Base-by-base conservation (phyloP, 2,113 vertebrate genomes). In the Gobius niger region DNA sequence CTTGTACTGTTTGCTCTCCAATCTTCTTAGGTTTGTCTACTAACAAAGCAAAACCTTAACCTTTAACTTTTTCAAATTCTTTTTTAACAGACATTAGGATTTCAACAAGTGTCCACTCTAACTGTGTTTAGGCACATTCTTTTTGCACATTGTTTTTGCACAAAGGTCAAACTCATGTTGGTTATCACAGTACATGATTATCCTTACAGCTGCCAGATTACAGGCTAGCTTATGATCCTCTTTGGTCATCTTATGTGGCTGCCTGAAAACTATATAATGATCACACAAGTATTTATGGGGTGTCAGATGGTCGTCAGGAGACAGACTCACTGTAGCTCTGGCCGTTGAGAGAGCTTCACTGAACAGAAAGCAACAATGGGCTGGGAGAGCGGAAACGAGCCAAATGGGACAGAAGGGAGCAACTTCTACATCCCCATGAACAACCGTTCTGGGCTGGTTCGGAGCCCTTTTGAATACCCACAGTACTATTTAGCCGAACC, bases 341-440 rank as follows among this genome's bases (percentile, higher is more conserved):
- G 16, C 51, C 9, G 16, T 18, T 9, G n/a, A 53, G 9, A 16
- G 9, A 56, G 24, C 13, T 9, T 59, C 7, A 41, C 24, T 60
- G 18, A 40, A 60, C 40, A 41, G 7, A 13, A 42, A 34, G 14
- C 56, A 60, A 40, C 7, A 42, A 60, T 60, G 56, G 56, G 24
- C 13, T 59, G 34, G 82, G 42, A 93, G 93, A 92, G 81, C 41
- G 34, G 82, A 41, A 93, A 93, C 92, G 84, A 75, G 66, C 54
- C 54, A 14, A 94, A 95, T 1, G 92, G 94, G 80, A 95, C 93
- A 0, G 93, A 95, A 69, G 94, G 93, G 51, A 72, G 85, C 60
- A 93, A 95, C 82, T 95, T 95, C 77, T 95, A 95, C 1, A 85
- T 95, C 84, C 93, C 94, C 47, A 81, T 95, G 82, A 93, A 91